A percentile compares a stretch with the other conserved stretches of the same genome.
Evolutionary conservation across 2,888 invertebrate species (phyloP).

Genomic region (Arge pagana): DNA sequence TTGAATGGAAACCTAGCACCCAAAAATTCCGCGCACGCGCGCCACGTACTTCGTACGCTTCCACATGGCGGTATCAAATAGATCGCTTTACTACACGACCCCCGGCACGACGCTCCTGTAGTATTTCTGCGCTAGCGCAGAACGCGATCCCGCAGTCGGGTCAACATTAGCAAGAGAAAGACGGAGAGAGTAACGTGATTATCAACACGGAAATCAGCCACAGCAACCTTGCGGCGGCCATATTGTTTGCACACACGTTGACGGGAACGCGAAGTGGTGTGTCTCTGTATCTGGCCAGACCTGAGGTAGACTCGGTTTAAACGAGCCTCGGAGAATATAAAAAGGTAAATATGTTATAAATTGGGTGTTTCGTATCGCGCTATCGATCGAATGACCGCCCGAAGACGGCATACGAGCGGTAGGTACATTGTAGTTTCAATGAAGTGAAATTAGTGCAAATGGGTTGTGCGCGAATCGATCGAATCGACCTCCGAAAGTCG

Average conservation of each 20-base stretch:
- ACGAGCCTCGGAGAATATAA: conserved; percentile 24
- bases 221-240: conserved; percentile 43
- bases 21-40: too few species aligned
- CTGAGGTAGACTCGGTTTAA: conserved; percentile 20
- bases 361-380: not conserved
- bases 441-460: conserved; percentile 20
- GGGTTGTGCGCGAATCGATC: conserved; percentile 28
- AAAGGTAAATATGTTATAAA: conserved; percentile 29
- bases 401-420: not conserved
- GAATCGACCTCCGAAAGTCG: conserved; percentile 25
- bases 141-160: conserved; percentile 30
- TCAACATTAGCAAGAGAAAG: not conserved
- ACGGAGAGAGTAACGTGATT: conserved; percentile 40
- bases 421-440: not conserved
- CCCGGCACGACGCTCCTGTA: too few species aligned
- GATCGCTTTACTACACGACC: not conserved
- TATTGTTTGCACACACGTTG: conserved; percentile 50
- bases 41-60: not conserved
- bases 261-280: conserved; percentile 29
- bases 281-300: conserved; percentile 20
- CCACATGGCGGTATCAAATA: not conserved
- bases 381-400: not conserved
- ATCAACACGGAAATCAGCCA: conserved; percentile 47
- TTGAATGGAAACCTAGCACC: too few species aligned
- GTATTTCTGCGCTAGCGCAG: conserved; percentile 45